These are phyloP conservation scores for Natrix natrix DNA, from an alignment of 2,797 vertebrate species.

Conservation along the genomic window DNA sequence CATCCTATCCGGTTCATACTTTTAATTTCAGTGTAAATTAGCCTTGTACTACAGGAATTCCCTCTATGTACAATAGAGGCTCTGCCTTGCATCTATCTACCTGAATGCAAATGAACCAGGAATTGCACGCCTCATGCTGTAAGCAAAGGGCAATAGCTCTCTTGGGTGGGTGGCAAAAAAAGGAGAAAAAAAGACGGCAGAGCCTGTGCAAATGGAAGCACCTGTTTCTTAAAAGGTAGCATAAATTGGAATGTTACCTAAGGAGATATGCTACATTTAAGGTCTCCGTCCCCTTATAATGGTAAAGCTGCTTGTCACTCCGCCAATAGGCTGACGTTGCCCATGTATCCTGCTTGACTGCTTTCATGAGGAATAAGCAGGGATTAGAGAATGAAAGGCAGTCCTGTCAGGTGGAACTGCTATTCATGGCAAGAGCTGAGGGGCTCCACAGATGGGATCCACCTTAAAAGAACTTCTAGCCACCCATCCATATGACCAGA, in stretches of 20 bases:
- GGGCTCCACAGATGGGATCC: slow-evolving; percentile 49
- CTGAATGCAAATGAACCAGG: not conserved
- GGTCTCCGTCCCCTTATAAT: slow-evolving; percentile 39
- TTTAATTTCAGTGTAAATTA: not conserved
- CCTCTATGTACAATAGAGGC: not conserved
- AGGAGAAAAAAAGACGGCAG: not conserved
- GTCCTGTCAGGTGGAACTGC: slow-evolving; percentile 45
- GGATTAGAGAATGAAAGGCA: not conserved
- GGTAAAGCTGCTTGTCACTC: slow-evolving; percentile 50
- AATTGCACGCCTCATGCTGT: rapidly evolving
- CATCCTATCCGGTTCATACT: not conserved
- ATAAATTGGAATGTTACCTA: slow-evolving; percentile 46
- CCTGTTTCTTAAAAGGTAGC: slow-evolving; percentile 44
- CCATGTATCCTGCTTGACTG: rapidly evolving
- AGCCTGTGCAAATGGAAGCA: not conserved
- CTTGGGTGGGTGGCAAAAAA: too few relatives aligned
- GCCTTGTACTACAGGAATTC: not conserved
- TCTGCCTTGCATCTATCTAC: not conserved
- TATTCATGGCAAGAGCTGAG: slow-evolving; percentile 40
- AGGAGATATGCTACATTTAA: slow-evolving; percentile 18
- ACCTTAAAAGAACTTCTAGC: slow-evolving; percentile 66
- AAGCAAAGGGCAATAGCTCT: not conserved
- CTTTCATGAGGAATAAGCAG: slow-evolving; percentile 14
- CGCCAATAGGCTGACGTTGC: not conserved
- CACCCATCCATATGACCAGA: slow-evolving; percentile 62